Conservation (phyloP, 1,140 invertebrate species). For the Whitmania pigra region DNA sequence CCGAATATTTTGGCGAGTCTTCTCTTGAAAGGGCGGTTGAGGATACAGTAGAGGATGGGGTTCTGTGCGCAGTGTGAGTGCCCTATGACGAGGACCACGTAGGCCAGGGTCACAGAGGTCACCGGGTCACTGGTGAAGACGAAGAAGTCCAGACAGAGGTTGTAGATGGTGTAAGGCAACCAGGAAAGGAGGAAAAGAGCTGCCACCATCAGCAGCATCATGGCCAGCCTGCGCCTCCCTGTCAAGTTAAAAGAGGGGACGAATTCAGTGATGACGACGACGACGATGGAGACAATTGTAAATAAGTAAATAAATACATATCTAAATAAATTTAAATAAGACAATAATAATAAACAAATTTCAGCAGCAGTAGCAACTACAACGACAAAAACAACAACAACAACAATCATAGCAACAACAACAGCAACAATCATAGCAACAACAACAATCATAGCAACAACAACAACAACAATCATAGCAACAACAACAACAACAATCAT, state of each 20-base stretch:
- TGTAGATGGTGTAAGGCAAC: slow-evolving; percentile 62
- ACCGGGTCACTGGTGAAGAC: slow-evolving; percentile 38
- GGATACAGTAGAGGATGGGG: slow-evolving; percentile 36
- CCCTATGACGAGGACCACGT: slow-evolving; percentile 45
- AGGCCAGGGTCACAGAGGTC: slow-evolving; percentile 14
- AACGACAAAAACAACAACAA: no score
- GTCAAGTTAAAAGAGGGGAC: no score
- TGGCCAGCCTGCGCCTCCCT: slow-evolving; percentile 56
- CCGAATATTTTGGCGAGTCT: slow-evolving; percentile 38
- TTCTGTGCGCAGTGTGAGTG: slow-evolving; percentile 47
- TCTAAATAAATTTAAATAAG: not conserved
- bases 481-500: no score
- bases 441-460: no score
- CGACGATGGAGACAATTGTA: not conserved
- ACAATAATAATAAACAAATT: no score
- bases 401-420: no score
- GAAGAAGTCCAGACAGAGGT: slow-evolving; percentile 52
- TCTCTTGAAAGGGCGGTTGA: slow-evolving; percentile 34
- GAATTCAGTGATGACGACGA: no score
- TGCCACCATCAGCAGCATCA: slow-evolving; percentile 59
- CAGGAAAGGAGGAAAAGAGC: slow-evolving; percentile 63
- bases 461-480: no score
- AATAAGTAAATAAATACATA: not conserved
- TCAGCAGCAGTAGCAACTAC: no score
- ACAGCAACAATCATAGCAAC: no score